Conservation (phyloP, 2,113 vertebrate genomes). For the Pantherophis guttatus region DNA sequence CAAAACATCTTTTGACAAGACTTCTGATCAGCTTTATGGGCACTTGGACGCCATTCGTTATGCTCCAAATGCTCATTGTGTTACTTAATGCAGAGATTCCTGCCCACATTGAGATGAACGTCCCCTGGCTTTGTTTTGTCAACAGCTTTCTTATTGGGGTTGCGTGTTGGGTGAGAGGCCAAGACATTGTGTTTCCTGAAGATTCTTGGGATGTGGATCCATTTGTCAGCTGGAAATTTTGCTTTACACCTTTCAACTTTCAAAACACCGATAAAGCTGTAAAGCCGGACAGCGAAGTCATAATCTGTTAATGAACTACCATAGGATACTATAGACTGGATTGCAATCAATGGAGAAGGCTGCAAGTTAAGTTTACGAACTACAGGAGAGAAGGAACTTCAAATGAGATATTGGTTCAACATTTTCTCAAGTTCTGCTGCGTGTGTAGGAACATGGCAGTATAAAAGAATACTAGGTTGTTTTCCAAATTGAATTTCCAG, state of each 20-base stretch:
- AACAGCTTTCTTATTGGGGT: conserved; percentile 81
- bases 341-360: rapidly evolving
- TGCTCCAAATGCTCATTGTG: conserved; percentile 67
- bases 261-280: conserved; percentile 53
- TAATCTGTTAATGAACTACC: conserved; percentile 56
- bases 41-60: conserved; percentile 77
- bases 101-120: conserved; percentile 79
- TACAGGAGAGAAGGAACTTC: background rate
- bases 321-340: background rate
- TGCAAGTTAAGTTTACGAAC: rapidly evolving
- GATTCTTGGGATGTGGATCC: conserved; percentile 68
- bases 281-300: conserved; percentile 46
- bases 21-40: conserved; percentile 72
- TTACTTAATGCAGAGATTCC: conserved; percentile 71
- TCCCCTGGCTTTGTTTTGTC: conserved; percentile 82
- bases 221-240: conserved; percentile 83
- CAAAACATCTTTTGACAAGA: conserved; percentile 60
- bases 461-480: rapidly evolving
- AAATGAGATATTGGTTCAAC: background rate
- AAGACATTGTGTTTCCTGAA: conserved; percentile 47
- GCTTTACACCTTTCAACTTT: conserved; percentile 64
- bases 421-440: background rate
- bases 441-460: background rate
- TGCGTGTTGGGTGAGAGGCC: conserved; percentile 69
- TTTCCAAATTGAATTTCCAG: background rate